Percentiles rank a stretch among this genome's conserved stretches.
phyloP scores from a whole-genome alignment of 2,797 vertebrate genomes.

The Chelon auratus region DNA sequence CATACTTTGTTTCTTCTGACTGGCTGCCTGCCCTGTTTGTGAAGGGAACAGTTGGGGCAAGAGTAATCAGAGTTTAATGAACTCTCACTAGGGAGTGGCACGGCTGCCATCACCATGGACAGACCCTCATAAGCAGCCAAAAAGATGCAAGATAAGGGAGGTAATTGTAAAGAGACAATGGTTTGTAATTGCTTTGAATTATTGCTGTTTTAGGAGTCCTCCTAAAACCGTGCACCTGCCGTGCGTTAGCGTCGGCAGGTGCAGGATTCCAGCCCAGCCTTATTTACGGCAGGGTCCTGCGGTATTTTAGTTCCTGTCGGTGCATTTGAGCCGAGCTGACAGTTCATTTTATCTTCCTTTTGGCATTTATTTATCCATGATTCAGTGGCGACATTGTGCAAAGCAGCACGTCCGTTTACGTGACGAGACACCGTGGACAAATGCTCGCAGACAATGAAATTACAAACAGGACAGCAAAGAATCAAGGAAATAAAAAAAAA shows the following conservation, averaged over 20 bases:
- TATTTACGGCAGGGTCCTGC: slow-evolving; percentile 35
- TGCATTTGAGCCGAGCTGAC: slow-evolving; percentile 56
- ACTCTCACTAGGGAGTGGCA: slow-evolving; percentile 42
- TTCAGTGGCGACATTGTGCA: slow-evolving; percentile 50
- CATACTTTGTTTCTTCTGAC: slow-evolving; percentile 1
- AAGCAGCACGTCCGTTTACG: slow-evolving; percentile 51
- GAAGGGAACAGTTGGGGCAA: slow-evolving; percentile 26
- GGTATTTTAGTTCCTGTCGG: slow-evolving; percentile 42
- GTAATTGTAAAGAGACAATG: slow-evolving; percentile 31
- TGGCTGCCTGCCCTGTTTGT: slow-evolving; percentile 5
- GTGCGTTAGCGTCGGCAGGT: slow-evolving; percentile 17
- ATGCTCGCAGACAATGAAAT: slow-evolving; percentile 45
- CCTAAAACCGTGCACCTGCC: too few species aligned
- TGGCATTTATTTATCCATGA: slow-evolving; percentile 53
- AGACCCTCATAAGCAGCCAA: slow-evolving; percentile 26
- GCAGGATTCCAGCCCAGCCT: slow-evolving; percentile 17
- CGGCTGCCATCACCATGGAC: slow-evolving; percentile 32
- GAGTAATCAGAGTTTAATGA: slow-evolving; percentile 58
- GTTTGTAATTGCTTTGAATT: slow-evolving; percentile 31
- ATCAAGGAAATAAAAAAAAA: slow-evolving; percentile 22
- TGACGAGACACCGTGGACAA: slow-evolving; percentile 46
- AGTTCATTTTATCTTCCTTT: slow-evolving; percentile 57
- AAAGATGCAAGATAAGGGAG: slow-evolving; percentile 23
- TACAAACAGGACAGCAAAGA: slow-evolving; percentile 18
- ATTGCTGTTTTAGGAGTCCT: slow-evolving; percentile 12